Base-by-base conservation (phyloP, 2,113 vertebrate genomes). In the Scopus umbretta region DNA sequence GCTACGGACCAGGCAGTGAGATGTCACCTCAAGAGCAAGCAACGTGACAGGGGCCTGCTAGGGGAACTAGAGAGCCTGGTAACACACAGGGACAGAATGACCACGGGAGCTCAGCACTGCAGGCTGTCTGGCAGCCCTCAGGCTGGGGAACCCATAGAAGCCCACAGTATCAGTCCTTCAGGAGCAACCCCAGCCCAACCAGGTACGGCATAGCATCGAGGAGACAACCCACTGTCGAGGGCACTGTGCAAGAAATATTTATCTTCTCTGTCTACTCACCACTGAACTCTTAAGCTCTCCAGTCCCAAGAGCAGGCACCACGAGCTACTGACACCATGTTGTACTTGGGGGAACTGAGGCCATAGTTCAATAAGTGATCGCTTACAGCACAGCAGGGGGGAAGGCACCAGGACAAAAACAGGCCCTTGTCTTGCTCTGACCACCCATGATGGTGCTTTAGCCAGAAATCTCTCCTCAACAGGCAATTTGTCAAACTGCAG, bases 1-100 rank as follows among this genome's bases (percentile, higher is more conserved):
- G 36, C 20, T 40, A 32, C 8, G 5, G 40, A 43, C 4, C 8
- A 11, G 29, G 49, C 2, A 1, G 58, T 29, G 0, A 0, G 22
- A 34, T 21, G 17, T 45, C 55, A 73, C 1, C 17, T 3, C 11
- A 43, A 56, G 29, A 80, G 14, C 16, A 68, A 11, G 10, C 2
- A 2, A 59, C 71, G 16, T 17, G 26, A 47, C 3, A 6, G 5
- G 4, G 26, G 4, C 6, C 62, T 47, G 53, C 55, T 61, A 26
- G 36, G 34, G 1, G 1, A 80, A 56, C 8, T 4, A 19, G 20
- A 65, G 27, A 55, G 25, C 29, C 47, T 45, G 21, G 16, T n/a
- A 56, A 61, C 1, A 3, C 4, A 16, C 7, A 86, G 53, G 36
- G 52, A 47, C 22, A 65, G 38, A 40, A 68, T 20, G 20, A 52